Conservation (phyloP, 2,113 vertebrate species). For the Carassius carassius region DNA sequence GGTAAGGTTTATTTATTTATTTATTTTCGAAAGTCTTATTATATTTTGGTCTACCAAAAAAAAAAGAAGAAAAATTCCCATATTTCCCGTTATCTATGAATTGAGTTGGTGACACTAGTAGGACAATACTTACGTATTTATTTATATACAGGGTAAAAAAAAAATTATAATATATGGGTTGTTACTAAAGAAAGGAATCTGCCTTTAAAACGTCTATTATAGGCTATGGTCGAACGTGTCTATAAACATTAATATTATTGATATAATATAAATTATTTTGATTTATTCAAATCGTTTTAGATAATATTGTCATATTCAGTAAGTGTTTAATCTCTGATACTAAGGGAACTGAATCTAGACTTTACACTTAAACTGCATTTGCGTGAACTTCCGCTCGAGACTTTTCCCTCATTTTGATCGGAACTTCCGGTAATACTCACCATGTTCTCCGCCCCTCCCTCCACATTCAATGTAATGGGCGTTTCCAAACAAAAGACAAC, state of each 20-base stretch:
- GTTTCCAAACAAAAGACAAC: conserved; percentile 46
- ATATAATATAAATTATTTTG: background rate
- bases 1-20: too few species aligned
- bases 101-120: too few species aligned
- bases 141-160: background rate
- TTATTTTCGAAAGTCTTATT: too few species aligned
- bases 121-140: too few species aligned
- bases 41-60: too few species aligned
- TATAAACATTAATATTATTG: background rate
- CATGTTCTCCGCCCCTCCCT: background rate
- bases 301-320: background rate
- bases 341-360: background rate
- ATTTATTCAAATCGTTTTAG: background rate
- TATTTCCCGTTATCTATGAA: too few species aligned
- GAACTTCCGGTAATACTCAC: conserved; percentile 13
- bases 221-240: too few species aligned
- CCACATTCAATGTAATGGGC: conserved; percentile 28
- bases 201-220: background rate
- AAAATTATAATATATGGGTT: background rate
- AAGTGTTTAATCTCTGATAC: background rate
- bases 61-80: too few species aligned
- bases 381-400: background rate
- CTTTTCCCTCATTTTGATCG: background rate
- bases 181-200: background rate
- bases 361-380: background rate